Conservation (phyloP, 1,140 invertebrate genomes). For the Caenorhabditis brenneri region DNA sequence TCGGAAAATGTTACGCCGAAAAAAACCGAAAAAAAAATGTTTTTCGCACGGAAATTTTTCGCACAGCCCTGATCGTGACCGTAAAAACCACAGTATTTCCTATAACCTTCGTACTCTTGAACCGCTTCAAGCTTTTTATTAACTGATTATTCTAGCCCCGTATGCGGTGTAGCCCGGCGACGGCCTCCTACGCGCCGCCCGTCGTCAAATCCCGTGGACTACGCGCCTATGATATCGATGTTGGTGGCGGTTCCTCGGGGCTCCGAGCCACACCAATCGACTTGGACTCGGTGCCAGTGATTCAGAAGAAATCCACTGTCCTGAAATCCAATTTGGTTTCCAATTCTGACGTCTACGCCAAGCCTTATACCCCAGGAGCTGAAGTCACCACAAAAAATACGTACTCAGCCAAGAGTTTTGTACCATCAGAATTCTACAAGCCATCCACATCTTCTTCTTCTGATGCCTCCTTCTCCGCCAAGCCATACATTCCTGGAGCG, state of each 20-base stretch:
- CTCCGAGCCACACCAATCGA: conserved; percentile 3
- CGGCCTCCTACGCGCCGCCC: conserved; percentile 14
- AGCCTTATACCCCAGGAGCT: background rate
- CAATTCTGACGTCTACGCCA: background rate
- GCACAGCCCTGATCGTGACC: too few species aligned
- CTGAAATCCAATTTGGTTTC: too few species aligned
- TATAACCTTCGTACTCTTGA: background rate
- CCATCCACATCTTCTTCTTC: too few species aligned
- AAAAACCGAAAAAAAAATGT: too few species aligned
- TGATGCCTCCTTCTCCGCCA: too few species aligned
- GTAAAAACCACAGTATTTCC: too few species aligned
- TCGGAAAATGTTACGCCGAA: too few species aligned
- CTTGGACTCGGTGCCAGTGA: conserved; percentile 2
- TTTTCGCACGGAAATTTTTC: too few species aligned
- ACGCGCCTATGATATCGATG: conserved; percentile 15
- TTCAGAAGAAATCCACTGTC: background rate
- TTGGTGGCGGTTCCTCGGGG: background rate
- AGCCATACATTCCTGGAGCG: background rate
- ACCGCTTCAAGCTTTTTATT: background rate
- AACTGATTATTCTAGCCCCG: background rate
- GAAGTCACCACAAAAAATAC: background rate
- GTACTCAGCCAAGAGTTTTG: too few species aligned
- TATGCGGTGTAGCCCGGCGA: conserved; percentile 3
- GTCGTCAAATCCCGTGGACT: conserved; percentile 16
- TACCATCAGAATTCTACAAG: too few species aligned